Evolutionary conservation across 2,888 invertebrate species (phyloP), one percentile per base, ranked within the genome.

Genomic region (Rotaria macrura): DNA sequence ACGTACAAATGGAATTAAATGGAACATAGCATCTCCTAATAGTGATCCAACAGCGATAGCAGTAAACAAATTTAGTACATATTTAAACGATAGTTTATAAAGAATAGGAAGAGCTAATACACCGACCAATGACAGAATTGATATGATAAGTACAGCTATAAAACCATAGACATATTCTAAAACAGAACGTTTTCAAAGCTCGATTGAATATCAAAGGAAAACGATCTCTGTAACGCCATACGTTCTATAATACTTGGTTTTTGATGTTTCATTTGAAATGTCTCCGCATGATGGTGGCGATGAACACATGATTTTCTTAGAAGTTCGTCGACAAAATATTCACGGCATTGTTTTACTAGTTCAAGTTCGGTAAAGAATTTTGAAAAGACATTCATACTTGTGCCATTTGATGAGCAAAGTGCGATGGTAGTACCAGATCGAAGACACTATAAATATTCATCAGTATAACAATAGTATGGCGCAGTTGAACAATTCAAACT

Each of bases 1-100:
- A 87, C 88, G 85, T 88, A 92, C 92, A 89, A 90, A 88, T 10
- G 92, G 92, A 84, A 92, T 88, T 0, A 92, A 89, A 88, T 92
- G 92, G 7, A 92, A 88, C 17, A 92, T 85, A 6, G 92, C 91
- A 87, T 92, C 92, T 10, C 91, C 89, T 57, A 89, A 88, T 85
- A 92, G 88, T 0, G 91, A 91, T 2, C 92, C 91, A 9, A 92
- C 91, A 38, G 91, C 92, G 85, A 92, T 89, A 1, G 92, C 92
- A 65, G 92, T 89, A 87, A 92, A 91, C 25, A 90, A 88, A 9
- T 90, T 89, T 88, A 92, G 89, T 86, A 91, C 85, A 47, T 89
- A 88, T n/a, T 89, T 86, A 87, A 91, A 91, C 1, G 87, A 87
- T 6, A 83, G 55, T 52, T 87, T 87, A 17, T 88, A 87, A 38